These are phyloP conservation scores for Pomacea canaliculata DNA, from an alignment of 2,888 invertebrate genomes.

Conservation along the genomic window DNA sequence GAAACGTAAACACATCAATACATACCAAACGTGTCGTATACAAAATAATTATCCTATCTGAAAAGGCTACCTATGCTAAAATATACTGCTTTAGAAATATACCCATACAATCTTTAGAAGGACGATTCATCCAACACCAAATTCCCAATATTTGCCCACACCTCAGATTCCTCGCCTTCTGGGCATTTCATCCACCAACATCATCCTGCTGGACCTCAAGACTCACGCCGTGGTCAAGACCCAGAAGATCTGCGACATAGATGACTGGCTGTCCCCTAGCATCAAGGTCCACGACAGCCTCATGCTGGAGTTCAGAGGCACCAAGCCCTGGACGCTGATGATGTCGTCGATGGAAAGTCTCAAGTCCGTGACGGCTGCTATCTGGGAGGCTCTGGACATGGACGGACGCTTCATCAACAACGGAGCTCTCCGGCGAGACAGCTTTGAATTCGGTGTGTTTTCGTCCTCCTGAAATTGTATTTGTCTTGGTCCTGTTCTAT, in stretches of 20 bases:
- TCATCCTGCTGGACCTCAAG: constrained; percentile 76
- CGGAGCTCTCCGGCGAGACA: constrained; percentile 56
- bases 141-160: too few species aligned
- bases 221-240: constrained; percentile 74
- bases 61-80: too few species aligned
- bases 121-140: too few species aligned
- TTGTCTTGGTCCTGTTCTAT: too few species aligned
- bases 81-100: too few species aligned
- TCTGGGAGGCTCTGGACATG: constrained; percentile 78
- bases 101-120: too few species aligned
- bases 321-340: constrained; percentile 72
- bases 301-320: constrained; percentile 75
- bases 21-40: too few species aligned
- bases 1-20: too few species aligned
- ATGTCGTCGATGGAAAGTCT: constrained; percentile 72
- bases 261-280: constrained; percentile 77
- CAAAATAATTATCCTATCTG: too few species aligned
- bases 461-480: neutral
- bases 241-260: constrained; percentile 73
- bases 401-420: constrained; percentile 61
- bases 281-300: constrained; percentile 76
- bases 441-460: constrained; percentile 60
- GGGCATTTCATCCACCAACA: constrained; percentile 74
- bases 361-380: constrained; percentile 73
- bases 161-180: constrained; percentile 74